phyloP scores from a whole-genome alignment of 2,888 invertebrate genomes.

The Sphinx pinastri region DNA sequence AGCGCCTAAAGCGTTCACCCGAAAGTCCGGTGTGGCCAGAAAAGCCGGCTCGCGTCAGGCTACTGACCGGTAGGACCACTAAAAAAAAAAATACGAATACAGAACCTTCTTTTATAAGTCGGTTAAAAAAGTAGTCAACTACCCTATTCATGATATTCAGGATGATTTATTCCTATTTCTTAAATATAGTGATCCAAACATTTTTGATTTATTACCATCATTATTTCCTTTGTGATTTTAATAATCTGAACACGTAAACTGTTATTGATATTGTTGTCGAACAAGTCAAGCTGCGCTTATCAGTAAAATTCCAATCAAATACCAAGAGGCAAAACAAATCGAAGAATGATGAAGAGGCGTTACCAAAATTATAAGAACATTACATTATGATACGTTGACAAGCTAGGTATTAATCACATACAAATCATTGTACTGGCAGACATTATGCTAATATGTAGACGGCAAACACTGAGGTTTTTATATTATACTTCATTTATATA shows the following conservation, averaged over 20 bases:
- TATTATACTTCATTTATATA: constrained; percentile 69
- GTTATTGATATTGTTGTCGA: constrained; percentile 25
- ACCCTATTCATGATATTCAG: no score
- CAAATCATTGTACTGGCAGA: constrained; percentile 54
- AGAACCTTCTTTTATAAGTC: no score
- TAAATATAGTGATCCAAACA: neutral
- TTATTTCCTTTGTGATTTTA: no score
- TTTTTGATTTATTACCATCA: neutral
- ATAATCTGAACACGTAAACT: neutral
- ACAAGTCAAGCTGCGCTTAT: constrained; percentile 30
- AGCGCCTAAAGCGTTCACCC: no score
- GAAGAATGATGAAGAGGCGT: constrained; percentile 67
- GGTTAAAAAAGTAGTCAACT: no score
- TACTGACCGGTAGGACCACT: no score
- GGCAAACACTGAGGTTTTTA: constrained; percentile 53
- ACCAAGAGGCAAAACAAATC: constrained; percentile 52
- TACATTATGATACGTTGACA: constrained; percentile 64
- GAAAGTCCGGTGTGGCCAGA: no score
- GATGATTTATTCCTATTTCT: no score
- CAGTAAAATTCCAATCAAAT: constrained; percentile 50
- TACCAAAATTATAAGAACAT: constrained; percentile 62
- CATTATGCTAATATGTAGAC: constrained; percentile 59
- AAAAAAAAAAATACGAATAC: no score
- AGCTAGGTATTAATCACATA: constrained; percentile 65
- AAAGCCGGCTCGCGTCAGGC: no score